A percentile compares a stretch with the other conserved stretches of the same genome.
Conservation (phyloP, 2,888 invertebrate genomes). For the Cheilosia soror region DNA sequence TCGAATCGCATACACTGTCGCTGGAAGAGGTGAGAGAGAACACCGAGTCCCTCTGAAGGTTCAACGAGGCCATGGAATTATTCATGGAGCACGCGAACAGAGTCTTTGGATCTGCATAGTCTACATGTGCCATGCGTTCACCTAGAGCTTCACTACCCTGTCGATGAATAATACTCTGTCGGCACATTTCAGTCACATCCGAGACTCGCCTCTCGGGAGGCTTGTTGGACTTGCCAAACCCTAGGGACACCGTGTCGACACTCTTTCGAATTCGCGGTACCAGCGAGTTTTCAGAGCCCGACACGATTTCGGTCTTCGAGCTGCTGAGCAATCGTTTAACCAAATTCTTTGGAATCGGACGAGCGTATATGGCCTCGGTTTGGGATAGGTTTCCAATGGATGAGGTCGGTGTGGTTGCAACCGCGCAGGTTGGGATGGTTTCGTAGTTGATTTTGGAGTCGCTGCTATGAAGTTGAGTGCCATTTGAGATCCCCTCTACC, state of each 20-base stretch:
- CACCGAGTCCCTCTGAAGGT: slow-evolving; percentile 82
- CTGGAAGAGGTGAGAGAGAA: slow-evolving; percentile 83
- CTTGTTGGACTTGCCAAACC: slow-evolving; percentile 79
- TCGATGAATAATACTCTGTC: slow-evolving; percentile 86
- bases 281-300: slow-evolving; percentile 80
- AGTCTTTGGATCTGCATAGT: slow-evolving; percentile 92
- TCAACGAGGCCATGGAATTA: slow-evolving; percentile 78
- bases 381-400: slow-evolving; percentile 71
- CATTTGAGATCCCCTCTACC: slow-evolving; percentile 67
- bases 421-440: slow-evolving; percentile 63
- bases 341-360: slow-evolving; percentile 80
- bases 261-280: slow-evolving; percentile 80
- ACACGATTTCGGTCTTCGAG: slow-evolving; percentile 77
- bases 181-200: slow-evolving; percentile 82
- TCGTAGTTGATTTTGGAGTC: slow-evolving; percentile 78
- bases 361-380: slow-evolving; percentile 77
- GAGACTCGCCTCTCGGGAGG: slow-evolving; percentile 82
- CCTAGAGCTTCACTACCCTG: slow-evolving; percentile 93
- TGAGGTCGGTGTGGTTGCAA: slow-evolving; percentile 34
- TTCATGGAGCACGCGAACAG: slow-evolving; percentile 84
- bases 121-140: slow-evolving; percentile 94
- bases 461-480: slow-evolving; percentile 74
- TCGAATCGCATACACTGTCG: slow-evolving; percentile 82
- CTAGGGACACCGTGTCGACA: slow-evolving; percentile 79
- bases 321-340: slow-evolving; percentile 80